A percentile compares a stretch with the other conserved stretches of the same genome.
Evolutionary conservation across 2,797 vertebrate genomes (phyloP).

Genomic region (Odontamblyopus rebecca): DNA sequence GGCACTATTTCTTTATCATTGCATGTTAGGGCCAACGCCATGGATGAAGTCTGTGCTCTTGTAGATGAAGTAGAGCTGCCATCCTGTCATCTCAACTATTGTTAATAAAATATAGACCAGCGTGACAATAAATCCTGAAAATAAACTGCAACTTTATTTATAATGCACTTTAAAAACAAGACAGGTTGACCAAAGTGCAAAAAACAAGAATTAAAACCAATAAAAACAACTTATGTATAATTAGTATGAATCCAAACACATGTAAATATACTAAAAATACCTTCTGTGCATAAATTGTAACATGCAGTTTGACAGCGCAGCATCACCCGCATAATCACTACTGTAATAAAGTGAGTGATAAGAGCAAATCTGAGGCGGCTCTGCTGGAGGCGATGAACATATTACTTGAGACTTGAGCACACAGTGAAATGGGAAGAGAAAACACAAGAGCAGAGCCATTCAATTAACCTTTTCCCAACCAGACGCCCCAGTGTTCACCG

Average conservation of each 20-base stretch:
- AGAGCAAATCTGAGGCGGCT: neutral
- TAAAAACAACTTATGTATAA: no score
- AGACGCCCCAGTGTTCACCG: constrained; percentile 1
- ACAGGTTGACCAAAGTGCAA: no score
- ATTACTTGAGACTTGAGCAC: neutral
- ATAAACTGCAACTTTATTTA: neutral
- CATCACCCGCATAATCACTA: neutral
- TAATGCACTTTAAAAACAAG: no score
- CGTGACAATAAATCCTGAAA: neutral
- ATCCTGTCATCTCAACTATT: no score
- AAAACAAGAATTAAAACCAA: no score
- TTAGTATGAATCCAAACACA: neutral
- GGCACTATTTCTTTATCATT: neutral
- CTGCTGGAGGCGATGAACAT: neutral
- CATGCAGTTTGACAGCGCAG: neutral
- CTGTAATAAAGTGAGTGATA: neutral
- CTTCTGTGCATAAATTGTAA: neutral
- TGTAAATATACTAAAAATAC: neutral
- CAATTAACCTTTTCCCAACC: constrained; percentile 28
- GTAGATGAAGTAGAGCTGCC: no score
- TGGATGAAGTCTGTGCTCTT: no score
- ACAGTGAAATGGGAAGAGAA: neutral
- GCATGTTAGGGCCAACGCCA: neutral
- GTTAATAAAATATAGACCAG: neutral
- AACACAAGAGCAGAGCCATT: constrained; percentile 17